Conservation (phyloP, 2,797 vertebrate species). For the Urocyon cinereoargenteus region DNA sequence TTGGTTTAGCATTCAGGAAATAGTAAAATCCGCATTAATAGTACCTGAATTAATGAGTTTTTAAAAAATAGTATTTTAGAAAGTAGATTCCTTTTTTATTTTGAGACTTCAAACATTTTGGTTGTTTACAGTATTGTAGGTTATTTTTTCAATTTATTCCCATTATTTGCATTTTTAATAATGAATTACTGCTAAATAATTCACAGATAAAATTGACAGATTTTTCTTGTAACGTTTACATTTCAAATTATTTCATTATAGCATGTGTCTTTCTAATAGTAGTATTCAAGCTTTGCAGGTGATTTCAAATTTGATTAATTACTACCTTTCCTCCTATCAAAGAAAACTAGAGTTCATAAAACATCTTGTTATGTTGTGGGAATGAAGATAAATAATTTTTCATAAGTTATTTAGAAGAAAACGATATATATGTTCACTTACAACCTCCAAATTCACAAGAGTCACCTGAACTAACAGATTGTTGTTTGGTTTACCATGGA, state of each 20-base stretch:
- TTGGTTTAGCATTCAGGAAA: not conserved
- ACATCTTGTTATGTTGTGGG: not conserved
- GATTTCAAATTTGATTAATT: slow-evolving; percentile 49
- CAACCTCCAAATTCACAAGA: not conserved
- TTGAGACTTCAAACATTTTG: not conserved
- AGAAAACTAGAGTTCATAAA: slow-evolving; percentile 23
- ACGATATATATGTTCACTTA: not conserved
- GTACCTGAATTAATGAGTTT: not conserved
- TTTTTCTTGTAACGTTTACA: slow-evolving; percentile 20
- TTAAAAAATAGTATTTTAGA: not conserved
- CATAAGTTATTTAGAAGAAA: not conserved
- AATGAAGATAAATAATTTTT: slow-evolving; percentile 28
- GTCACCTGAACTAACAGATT: not conserved
- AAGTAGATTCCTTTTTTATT: not conserved
- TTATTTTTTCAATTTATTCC: not conserved
- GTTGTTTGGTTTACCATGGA: not conserved
- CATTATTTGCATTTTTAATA: slow-evolving; percentile 35
- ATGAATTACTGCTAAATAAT: slow-evolving; percentile 18
- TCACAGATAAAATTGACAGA: not conserved
- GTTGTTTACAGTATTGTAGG: not conserved
- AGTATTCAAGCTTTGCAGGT: not conserved
- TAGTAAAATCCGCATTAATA: slow-evolving; percentile 7
- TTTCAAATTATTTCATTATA: slow-evolving; percentile 43
- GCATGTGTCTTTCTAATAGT: not conserved
- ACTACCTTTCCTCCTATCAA: not conserved